phyloP scores from a whole-genome alignment of 2,113 vertebrate genomes.

The Chelonoidis abingdonii region DNA sequence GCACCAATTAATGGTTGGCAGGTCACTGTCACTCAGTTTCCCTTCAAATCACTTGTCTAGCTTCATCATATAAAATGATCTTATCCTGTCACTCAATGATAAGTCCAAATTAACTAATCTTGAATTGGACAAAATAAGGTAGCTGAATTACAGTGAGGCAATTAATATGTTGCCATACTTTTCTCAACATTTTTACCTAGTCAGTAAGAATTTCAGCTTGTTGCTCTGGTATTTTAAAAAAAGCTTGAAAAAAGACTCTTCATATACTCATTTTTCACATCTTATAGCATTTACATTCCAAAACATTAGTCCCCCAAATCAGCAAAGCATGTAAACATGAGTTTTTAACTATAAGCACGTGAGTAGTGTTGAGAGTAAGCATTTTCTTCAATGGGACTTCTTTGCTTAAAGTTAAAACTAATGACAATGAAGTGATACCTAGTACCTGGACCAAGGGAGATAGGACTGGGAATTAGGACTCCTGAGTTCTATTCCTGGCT shows the following conservation, averaged over 20 bases:
- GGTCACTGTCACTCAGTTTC: background rate
- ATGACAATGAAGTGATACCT: background rate
- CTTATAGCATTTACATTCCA: background rate
- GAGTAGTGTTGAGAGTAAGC: background rate
- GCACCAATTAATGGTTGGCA: background rate
- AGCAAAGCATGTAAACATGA: background rate
- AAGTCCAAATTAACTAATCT: constrained; percentile 20
- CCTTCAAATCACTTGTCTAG: background rate
- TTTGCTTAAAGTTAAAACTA: background rate
- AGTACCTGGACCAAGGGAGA: background rate
- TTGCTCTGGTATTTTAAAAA: background rate
- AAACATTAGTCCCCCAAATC: background rate
- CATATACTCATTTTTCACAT: constrained; percentile 2
- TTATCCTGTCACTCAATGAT: constrained; percentile 12
- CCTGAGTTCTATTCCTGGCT: background rate
- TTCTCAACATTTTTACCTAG: background rate
- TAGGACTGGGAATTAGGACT: background rate
- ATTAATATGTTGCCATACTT: constrained; percentile 7
- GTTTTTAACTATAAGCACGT: background rate
- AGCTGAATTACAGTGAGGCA: background rate
- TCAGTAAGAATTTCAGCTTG: background rate
- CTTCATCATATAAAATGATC: background rate
- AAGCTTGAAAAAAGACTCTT: constrained; percentile 4
- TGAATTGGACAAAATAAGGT: constrained; percentile 21
- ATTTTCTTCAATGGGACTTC: background rate